Base-by-base conservation (phyloP, 2,888 invertebrate species). In the Gisinianus flammeolus region DNA sequence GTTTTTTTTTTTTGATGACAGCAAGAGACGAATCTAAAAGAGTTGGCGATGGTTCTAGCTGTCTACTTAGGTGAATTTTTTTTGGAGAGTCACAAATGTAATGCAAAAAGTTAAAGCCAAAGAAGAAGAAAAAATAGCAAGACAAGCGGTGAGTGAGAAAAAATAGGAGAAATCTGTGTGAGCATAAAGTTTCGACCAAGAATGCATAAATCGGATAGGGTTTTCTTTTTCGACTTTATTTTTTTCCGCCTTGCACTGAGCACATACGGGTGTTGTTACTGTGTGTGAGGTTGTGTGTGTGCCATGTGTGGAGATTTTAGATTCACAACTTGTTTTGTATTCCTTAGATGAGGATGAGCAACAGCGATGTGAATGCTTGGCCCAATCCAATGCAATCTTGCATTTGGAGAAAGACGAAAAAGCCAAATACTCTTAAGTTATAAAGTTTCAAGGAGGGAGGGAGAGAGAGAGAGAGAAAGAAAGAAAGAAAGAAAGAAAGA, bases 321-420 rank as follows among this genome's bases (percentile, higher is more conserved):
- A 78, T 75, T 73, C 58, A 74, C 73, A 72, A 78, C 80, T 81
- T 80, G 79, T 78, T 81, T 76, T 71, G 82, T 80, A 82, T 82
- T 80, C 81, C 22, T 35, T 44, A 79, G 77, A 79, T 78, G 80
- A 81, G 80, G 58, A 24, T 24, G 58, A 58, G 24, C 62, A 62
- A 62, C 62, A 62, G 28, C 26, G 62, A 62, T 26, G 26, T 26
- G 62, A 44, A 62, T 62, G 62, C 62, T 62, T 62, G 26, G n/a
- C n/a, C n/a, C 62, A 26, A 62, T 26, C 2, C 62, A 58, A 24
- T 10, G 16, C 26, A 62, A 28, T 62, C 62, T 62, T 24, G 44
- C 12, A 6, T 44, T 19, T 4, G 1, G 8, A 44, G 19, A 62
- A 28, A 62, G 26, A 62, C 4, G 62, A 62, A 22, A 26, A 28